phyloP scores from a whole-genome alignment of 2,888 invertebrate genomes.

The Cantharis flavilabris region DNA sequence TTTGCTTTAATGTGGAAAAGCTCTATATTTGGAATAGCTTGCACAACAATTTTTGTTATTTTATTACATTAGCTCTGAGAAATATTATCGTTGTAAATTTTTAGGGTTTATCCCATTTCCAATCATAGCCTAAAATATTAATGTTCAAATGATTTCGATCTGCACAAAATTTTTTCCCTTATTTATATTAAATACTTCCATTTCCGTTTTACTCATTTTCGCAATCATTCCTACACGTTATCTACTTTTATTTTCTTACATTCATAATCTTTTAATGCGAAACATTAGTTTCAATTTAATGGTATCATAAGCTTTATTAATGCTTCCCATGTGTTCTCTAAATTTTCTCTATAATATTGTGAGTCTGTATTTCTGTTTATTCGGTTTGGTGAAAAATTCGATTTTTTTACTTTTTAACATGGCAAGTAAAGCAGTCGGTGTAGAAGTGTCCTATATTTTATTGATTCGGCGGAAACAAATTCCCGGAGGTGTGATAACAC shows the following conservation, averaged over 20 bases:
- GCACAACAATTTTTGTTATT: neutral
- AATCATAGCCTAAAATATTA: neutral
- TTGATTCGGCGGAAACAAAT: neutral
- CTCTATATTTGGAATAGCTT: neutral
- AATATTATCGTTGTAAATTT: neutral
- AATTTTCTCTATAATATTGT: neutral
- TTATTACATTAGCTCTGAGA: neutral
- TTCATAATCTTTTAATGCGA: neutral
- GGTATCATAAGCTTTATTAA: neutral
- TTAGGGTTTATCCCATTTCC: neutral
- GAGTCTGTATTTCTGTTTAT: neutral
- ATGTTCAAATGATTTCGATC: neutral
- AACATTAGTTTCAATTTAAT: neutral
- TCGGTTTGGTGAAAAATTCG: neutral
- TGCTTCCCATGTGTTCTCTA: neutral
- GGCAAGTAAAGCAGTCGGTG: neutral
- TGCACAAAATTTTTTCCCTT: neutral
- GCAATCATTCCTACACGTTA: neutral
- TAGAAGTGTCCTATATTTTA: neutral
- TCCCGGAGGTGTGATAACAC: neutral
- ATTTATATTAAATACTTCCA: neutral
- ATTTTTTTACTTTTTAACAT: neutral
- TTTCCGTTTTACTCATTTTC: neutral
- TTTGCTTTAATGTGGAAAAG: neutral
- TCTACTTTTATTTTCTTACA: neutral